Conservation (phyloP, 2,797 vertebrate species). For the Enteromius thamalakanensis region DNA sequence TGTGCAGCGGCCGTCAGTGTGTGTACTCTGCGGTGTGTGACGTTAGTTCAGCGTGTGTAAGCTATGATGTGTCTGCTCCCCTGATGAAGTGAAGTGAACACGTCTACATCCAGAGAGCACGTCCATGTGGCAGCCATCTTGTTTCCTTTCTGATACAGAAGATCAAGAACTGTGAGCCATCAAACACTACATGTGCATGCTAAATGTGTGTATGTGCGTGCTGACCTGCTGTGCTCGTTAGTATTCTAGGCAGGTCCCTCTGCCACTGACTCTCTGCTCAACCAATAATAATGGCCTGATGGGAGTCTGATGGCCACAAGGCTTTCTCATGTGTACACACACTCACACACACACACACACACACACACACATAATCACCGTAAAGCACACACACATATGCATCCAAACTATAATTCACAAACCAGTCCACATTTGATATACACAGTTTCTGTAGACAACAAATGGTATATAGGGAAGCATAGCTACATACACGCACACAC, state of each 20-base stretch:
- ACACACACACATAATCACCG: slow-evolving; percentile 51
- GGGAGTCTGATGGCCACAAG: slow-evolving; percentile 80
- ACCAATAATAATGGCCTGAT: slow-evolving; percentile 84
- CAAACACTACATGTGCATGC: slow-evolving; percentile 25
- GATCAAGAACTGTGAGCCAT: slow-evolving; percentile 21
- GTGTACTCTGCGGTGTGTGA: slow-evolving; percentile 78
- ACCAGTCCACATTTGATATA: slow-evolving; percentile 36
- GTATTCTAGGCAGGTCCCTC: slow-evolving; percentile 80
- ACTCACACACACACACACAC: slow-evolving; percentile 58
- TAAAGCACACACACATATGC: slow-evolving; percentile 52
- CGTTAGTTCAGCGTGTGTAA: slow-evolving; percentile 78
- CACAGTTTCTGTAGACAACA: neutral
- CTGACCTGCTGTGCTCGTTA: slow-evolving; percentile 74
- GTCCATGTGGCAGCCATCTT: slow-evolving; percentile 41
- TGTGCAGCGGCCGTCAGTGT: slow-evolving; percentile 70
- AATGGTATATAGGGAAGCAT: neutral
- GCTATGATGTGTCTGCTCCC: slow-evolving; percentile 76
- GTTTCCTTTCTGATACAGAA: slow-evolving; percentile 27
- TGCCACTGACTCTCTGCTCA: slow-evolving; percentile 77
- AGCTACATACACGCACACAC: neutral
- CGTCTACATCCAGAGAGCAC: slow-evolving; percentile 60
- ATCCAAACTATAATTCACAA: slow-evolving; percentile 39
- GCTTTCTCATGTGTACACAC: slow-evolving; percentile 59
- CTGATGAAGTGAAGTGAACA: slow-evolving; percentile 71
- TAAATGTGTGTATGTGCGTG: slow-evolving; percentile 59